phyloP scores from a whole-genome alignment of 2,797 vertebrate genomes.

The Pteropus rufus region DNA sequence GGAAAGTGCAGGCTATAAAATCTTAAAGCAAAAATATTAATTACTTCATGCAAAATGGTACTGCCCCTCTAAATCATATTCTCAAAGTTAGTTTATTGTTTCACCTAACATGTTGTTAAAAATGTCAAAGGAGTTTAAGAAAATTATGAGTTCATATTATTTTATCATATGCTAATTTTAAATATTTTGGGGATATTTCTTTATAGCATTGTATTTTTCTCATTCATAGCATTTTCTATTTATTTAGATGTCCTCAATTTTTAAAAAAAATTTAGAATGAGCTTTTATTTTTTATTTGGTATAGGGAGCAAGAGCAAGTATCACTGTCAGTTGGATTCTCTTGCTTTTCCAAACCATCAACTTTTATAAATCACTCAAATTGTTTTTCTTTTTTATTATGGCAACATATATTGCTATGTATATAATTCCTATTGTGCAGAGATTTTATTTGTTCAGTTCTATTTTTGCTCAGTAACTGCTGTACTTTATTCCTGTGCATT shows the following conservation, averaged over 20 bases:
- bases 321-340: slow-evolving; percentile 46
- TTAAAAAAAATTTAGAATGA: background rate
- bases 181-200: background rate
- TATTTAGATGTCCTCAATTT: background rate
- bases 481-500: slow-evolving; percentile 66
- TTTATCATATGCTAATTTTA: background rate
- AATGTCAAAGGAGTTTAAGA: slow-evolving; percentile 36
- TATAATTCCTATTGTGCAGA: slow-evolving; percentile 64
- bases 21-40: background rate
- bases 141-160: slow-evolving; percentile 50
- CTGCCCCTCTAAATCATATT: background rate
- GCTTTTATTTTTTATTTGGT: background rate
- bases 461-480: slow-evolving; percentile 66
- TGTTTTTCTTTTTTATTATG: slow-evolving; percentile 72
- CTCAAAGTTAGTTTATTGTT: background rate
- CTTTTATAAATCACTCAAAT: slow-evolving; percentile 74
- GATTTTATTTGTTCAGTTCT: slow-evolving; percentile 65
- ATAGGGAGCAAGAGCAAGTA: background rate
- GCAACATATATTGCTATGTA: slow-evolving; percentile 69
- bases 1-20: background rate
- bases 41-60: background rate
- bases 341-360: slow-evolving; percentile 76
- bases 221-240: background rate
- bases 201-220: background rate
- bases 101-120: background rate